Percentiles rank a stretch among this genome's conserved stretches.
Conservation (phyloP, 2,797 vertebrate genomes). For the Scolopax rusticola region DNA sequence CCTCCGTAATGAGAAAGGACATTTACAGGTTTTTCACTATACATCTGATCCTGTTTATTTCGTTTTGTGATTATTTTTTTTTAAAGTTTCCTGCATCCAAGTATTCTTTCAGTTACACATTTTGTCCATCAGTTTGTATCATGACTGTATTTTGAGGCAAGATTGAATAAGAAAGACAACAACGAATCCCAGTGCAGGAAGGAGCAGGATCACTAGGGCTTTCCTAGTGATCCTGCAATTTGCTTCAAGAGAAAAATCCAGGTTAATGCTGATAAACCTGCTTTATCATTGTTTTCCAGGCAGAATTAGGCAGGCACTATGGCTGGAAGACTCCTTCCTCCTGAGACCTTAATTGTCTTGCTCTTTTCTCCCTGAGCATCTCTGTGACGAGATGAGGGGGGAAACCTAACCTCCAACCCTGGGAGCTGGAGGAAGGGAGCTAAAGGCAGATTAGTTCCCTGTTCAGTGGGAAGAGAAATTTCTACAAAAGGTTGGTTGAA, state of each 20-base stretch:
- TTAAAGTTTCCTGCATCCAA: neutral
- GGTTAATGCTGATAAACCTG: neutral
- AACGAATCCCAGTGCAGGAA: neutral
- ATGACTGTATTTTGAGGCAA: neutral
- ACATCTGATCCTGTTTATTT: slow-evolving; percentile 64
- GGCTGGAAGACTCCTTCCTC: neutral
- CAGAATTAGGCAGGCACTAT: neutral
- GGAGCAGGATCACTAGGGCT: neutral
- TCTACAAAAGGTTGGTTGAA: neutral
- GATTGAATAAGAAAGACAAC: neutral
- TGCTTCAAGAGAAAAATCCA: neutral
- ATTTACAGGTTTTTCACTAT: slow-evolving; percentile 56
- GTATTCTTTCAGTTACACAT: neutral
- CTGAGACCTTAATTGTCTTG: neutral
- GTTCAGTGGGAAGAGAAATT: neutral
- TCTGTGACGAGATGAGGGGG: neutral
- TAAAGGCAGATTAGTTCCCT: neutral
- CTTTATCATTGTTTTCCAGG: neutral
- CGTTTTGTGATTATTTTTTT: slow-evolving; percentile 26
- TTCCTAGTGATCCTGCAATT: neutral
- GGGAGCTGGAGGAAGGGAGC: neutral
- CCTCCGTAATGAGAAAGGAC: slow-evolving; percentile 78
- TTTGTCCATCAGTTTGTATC: neutral
- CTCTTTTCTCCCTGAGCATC: neutral
- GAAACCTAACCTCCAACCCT: neutral